Base-by-base conservation (phyloP, 2,888 invertebrate genomes). In the Eilema caniola region DNA sequence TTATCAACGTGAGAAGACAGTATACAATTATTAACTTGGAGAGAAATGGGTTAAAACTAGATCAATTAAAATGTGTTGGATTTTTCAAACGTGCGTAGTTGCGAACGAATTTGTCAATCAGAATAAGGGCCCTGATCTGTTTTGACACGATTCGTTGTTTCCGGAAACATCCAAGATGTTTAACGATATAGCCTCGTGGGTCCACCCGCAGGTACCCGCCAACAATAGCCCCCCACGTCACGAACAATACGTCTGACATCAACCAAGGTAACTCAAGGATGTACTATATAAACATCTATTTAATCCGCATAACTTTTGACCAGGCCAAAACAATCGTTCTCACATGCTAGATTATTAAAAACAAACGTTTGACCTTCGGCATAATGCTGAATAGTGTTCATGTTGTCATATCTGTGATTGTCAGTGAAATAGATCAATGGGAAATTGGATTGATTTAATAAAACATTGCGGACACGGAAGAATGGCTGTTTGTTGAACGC, bases 351-450 rank as follows among this genome's bases (percentile, higher is more conserved):
- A 70, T 74, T 80, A 62, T 83, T 78, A 83, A 83, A 87, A 88
- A 83, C 66, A 70, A 75, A 71, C 53, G 62, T 8, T 56, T 81
- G 80, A 83, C 84, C 83, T 83, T 78, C 70, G n/a, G 53, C 67
- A 76, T 78, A 62, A 72, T 74, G 77, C 71, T 70, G 74, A 85
- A 83, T 86, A 79, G 83, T 67, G 83, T 69, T 69, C 66, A 69
- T 87, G 81, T 84, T 85, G 80, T 74, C 66, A 77, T 71, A 69
- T n/a, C 11, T 16, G 60, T 31, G 33, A 70, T 66, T 37, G 63
- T 64, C 24, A 57, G 47, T 56, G 57, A 57, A 57, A 41, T 64
- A 37, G 61, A 62, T 65, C 61, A 70, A 70, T 64, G 66, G 67
- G 63, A 67, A 69, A 72, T 64, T 61, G 62, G 28, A 59, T 59